phyloP scores from a whole-genome alignment of 2,888 invertebrate genomes.

The Pseudeuparius sepicola region DNA sequence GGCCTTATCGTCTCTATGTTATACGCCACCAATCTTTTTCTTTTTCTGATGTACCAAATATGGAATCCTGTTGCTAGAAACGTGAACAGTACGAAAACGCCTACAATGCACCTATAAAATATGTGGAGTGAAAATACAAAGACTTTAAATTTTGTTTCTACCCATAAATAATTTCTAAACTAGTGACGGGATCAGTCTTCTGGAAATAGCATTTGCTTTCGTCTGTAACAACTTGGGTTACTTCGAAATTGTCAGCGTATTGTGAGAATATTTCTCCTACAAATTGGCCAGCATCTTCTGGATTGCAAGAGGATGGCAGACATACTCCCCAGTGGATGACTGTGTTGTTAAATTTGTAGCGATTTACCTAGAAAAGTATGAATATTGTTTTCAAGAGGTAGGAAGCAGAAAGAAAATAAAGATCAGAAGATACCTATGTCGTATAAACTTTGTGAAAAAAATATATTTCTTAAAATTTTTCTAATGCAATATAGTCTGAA shows the following conservation, averaged over 20 bases:
- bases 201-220: slow-evolving; percentile 28
- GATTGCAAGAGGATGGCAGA: slow-evolving; percentile 49
- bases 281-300: slow-evolving; percentile 40
- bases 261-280: slow-evolving; percentile 34
- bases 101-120: slow-evolving; percentile 27
- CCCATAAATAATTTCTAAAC: slow-evolving; percentile 37
- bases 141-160: slow-evolving; percentile 29
- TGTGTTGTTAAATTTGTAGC: slow-evolving; percentile 28
- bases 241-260: slow-evolving; percentile 24
- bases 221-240: slow-evolving; percentile 24
- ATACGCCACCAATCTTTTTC: slow-evolving; percentile 24
- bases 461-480: too few relatives aligned
- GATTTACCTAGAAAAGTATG: slow-evolving; percentile 22
- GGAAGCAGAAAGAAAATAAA: too few relatives aligned
- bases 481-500: too few relatives aligned
- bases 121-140: too few relatives aligned
- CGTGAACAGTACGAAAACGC: slow-evolving; percentile 26
- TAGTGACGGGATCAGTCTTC: slow-evolving; percentile 31
- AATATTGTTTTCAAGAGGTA: too few relatives aligned
- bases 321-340: slow-evolving; percentile 53
- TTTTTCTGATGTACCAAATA: slow-evolving; percentile 23
- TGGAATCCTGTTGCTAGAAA: slow-evolving; percentile 30
- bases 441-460: too few relatives aligned
- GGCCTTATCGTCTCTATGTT: slow-evolving; percentile 22
- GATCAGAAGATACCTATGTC: background rate